Base-by-base conservation (phyloP, 2,888 invertebrate species). In the Falcaria lacertinaria region DNA sequence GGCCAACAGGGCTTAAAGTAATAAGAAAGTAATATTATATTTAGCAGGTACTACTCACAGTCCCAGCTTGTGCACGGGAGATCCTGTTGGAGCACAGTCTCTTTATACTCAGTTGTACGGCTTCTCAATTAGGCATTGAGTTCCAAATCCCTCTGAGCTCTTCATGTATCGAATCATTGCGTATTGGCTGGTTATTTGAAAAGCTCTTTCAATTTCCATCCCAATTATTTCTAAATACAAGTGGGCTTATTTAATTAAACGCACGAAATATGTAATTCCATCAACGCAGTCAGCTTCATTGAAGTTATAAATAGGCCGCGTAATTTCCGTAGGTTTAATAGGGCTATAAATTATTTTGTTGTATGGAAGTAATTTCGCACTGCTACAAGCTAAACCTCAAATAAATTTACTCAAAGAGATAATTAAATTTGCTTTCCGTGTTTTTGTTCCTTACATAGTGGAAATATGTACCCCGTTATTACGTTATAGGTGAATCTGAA, bases 251-350 rank as follows among this genome's bases (percentile, higher is more conserved):
- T 28, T 28, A 11, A 28, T 28, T 28, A 28, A 28, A 28, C 28
- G 11, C 19, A 28, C 28, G 11, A 11, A 28, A 28, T 28, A 28
- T 28, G 28, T 28, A 28, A 28, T 36, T 38, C 14, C 13, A 33
- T 15, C 48, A 51, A 43, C 45, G 45, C 38, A 39, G 42, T 42
- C 34, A 13, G 16, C 33, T 32, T 39, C 19, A 33, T 33, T 42
- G 14, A 28, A 16, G 35, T 36, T 36, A 42, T 42, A 36, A 42
- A 41, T 34, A 36, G 28, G 28, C 35, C 32, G 6, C 42, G 42
- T 42, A 42, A 42, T 42, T 41, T 28, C 42, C 36, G 14, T 19
- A 42, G 32, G 8, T 32, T n/a, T 42, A 35, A 33, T 15, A 32
- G 11, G 16, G 35, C 36, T 36, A 42, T 42, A 42, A 32, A 42